Evolutionary conservation across 1,140 invertebrate genomes (phyloP), one percentile per base, ranked within the genome.

Genomic region (Drosophila yakuba): DNA sequence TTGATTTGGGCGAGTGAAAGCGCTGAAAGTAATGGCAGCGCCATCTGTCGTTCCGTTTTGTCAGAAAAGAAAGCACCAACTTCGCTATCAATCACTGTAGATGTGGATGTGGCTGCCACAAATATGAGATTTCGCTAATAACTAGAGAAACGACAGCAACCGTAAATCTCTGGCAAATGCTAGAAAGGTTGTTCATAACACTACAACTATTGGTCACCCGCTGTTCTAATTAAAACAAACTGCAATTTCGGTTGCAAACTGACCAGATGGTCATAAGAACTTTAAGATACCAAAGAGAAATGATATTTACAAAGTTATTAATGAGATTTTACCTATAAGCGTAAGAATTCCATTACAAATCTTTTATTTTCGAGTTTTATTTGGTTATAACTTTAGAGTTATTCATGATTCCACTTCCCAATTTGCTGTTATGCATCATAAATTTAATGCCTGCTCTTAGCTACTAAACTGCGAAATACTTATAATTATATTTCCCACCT

Each of bases 1-100:
- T 71, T 69, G 64, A 69, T 69, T 69, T 69, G 66, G 67, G 66
- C 66, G 67, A 71, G 67, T 69, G 67, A 71, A 71, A 71, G 67
- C 67, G 67, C 64, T 52, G 51, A 67, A 55, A 50, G 64, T 69
- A 36, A 58, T 64, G 64, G 36, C 35, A 71, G 67, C 67, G 67
- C 67, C 67, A 71, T 71, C 67, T 71, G 67, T 48, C 44, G 60
- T 25, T 39, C 38, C 50, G 51, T 63, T 44, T 55, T 55, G 60
- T 41, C 59, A n/a, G 48, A 71, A 71, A 71, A 69, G 51, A 71
- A 71, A 57, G 51, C 64, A 71, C 35, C n/a, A 38, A 23, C 41
- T 39, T 23, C 3, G 66, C 67, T 20, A 69, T 71, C 67, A 71
- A 69, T 71, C 67, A 56, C 32, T 23, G 43, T 20, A 10, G 43